A percentile compares a stretch with the other conserved stretches of the same genome.
Conservation (phyloP, 1,140 invertebrate species). For the Stegodyphus dumicola region DNA sequence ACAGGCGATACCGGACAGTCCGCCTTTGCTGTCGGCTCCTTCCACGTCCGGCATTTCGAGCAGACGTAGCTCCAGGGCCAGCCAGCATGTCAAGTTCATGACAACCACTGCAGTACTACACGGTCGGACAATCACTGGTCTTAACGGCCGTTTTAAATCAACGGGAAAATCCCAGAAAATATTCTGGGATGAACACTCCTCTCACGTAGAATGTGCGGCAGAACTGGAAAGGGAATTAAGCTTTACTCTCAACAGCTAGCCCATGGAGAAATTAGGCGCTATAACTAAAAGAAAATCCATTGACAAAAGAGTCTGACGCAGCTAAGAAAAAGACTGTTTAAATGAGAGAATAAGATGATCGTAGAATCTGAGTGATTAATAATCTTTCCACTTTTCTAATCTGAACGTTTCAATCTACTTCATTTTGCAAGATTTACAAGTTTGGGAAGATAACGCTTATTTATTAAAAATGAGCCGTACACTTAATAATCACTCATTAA, state of each 20-base stretch:
- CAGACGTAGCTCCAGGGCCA: conserved; percentile 10
- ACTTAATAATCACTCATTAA: too few relatives aligned
- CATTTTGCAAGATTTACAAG: too few relatives aligned
- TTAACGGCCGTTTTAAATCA: conserved; percentile 47
- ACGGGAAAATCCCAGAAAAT: conserved; percentile 27
- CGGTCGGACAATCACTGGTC: conserved; percentile 32
- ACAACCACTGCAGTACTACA: conserved; percentile 53
- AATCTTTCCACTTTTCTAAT: too few relatives aligned
- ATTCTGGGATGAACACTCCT: conserved; percentile 57
- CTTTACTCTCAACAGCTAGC: conserved; percentile 42
- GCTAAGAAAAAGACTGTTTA: too few relatives aligned
- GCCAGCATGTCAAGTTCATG: conserved; percentile 57
- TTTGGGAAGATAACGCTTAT: too few relatives aligned
- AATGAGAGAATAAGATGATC: too few relatives aligned
- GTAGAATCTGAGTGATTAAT: too few relatives aligned
- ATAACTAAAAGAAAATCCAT: conserved; percentile 44
- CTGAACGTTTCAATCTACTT: too few relatives aligned
- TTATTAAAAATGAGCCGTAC: too few relatives aligned
- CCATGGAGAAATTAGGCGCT: conserved; percentile 39
- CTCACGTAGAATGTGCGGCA: conserved; percentile 37
- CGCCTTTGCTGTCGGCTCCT: conserved; percentile 12
- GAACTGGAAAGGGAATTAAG: conserved; percentile 46
- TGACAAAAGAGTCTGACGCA: conserved; percentile 13
- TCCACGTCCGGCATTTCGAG: conserved; percentile 10
- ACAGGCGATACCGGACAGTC: conserved; percentile 32